Base-by-base conservation (phyloP, 2,113 vertebrate genomes). In the Corythoichthys haematopterus region DNA sequence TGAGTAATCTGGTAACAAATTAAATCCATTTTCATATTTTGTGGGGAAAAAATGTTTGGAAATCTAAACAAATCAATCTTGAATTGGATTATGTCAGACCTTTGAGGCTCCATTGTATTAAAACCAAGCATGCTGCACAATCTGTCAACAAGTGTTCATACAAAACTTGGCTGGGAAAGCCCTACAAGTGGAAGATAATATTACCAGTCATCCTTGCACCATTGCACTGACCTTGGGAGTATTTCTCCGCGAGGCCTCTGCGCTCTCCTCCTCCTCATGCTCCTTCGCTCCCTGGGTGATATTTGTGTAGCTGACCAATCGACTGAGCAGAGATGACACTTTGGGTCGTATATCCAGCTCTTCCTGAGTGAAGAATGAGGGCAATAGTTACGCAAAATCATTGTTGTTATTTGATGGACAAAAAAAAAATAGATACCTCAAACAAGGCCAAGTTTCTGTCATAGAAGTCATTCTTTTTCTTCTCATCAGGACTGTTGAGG, bases 271-370 rank as follows among this genome's bases (percentile, higher is more conserved):
- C 73, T 98, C 97, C 80, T 98, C 97, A 14, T 98, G 97, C 64
- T 99, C 97, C 81, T 96, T 98, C 79, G 95, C 95, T 2, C 97
- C 97, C 84, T 99, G 97, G 3, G 93, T 97, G 72, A 99, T 94
- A 78, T 93, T 98, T 68, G 96, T 99, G 83, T 99, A 99, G 90
- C 91, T 98, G 90, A 98, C 97, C 88, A 99, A 87, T 66, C 97
- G 96, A 83, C 94, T 96, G 84, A 99, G 95, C 61, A 99, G 88
- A 69, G 96, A 97, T 0, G 97, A 99, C 12, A 99, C 97, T 76
- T 99, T 99, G 0, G 97, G 97, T 56, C 96, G 93, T 77, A 96
- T 97, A 88, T 99, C 97, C 89, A 99, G 89, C 61, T 99, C 96
- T 77, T 99, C 96, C 97, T 99, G 84, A 55, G 76, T 82, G 83